These are phyloP conservation scores for Istiophorus platypterus DNA, from an alignment of 2,113 vertebrate species.

Conservation along the genomic window DNA sequence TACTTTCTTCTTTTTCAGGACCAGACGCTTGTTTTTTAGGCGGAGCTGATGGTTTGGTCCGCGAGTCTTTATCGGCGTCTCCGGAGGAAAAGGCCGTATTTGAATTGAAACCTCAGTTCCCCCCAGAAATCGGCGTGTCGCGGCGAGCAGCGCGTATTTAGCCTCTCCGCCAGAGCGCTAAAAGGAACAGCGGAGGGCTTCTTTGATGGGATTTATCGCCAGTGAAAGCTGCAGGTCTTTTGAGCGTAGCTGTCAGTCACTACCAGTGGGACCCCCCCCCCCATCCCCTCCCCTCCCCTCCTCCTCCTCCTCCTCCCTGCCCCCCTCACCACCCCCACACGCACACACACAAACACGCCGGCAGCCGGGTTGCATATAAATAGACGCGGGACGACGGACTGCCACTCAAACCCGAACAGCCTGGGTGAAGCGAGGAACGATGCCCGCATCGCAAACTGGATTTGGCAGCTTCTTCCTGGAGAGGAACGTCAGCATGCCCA, in stretches of 20 bases:
- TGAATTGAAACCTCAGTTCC: conserved; percentile 58
- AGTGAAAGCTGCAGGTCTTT: conserved; percentile 82
- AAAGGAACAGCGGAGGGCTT: conserved; percentile 84
- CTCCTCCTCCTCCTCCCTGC: background rate
- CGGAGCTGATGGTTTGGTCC: background rate
- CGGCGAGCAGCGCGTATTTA: conserved; percentile 68
- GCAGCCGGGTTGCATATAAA: conserved; percentile 75
- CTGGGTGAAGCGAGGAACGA: conserved; percentile 70
- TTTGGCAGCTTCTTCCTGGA: conserved; percentile 85
- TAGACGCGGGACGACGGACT: background rate
- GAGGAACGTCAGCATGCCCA: conserved; percentile 75
- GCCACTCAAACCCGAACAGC: conserved; percentile 49
- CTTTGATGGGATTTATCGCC: conserved; percentile 87
- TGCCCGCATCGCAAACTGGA: conserved; percentile 85
- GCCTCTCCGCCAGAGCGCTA: conserved; percentile 73
- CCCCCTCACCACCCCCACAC: background rate
- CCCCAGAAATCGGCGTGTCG: conserved; percentile 54
- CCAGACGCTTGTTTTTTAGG: background rate
- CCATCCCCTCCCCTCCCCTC: background rate
- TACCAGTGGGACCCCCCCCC: conserved; percentile 44
- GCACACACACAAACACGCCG: conserved; percentile 19
- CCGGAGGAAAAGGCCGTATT: conserved; percentile 42
- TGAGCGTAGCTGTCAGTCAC: conserved; percentile 81
- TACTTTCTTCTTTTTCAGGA: too few relatives aligned
- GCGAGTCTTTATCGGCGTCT: background rate